These are phyloP conservation scores for Catharus fuscescens DNA, from an alignment of 2,113 vertebrate species.

Conservation along the genomic window DNA sequence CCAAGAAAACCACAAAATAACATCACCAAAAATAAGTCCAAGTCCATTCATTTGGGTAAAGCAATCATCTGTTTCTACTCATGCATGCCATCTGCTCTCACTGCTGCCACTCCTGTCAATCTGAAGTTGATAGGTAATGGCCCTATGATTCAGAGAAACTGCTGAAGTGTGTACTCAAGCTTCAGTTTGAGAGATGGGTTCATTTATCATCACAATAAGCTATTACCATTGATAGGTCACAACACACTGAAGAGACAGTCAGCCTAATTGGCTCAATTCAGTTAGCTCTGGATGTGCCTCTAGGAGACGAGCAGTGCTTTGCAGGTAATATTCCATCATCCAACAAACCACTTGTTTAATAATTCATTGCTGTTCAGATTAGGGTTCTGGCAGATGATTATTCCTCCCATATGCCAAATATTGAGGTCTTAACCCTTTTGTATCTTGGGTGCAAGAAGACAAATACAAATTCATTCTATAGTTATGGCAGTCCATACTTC, in stretches of 20 bases:
- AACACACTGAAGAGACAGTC: slow-evolving; percentile 82
- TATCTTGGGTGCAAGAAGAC: neutral
- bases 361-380: slow-evolving; percentile 72
- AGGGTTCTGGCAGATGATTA: slow-evolving; percentile 38
- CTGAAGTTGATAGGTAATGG: slow-evolving; percentile 78
- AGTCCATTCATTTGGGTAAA: slow-evolving; percentile 77
- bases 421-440: slow-evolving; percentile 9
- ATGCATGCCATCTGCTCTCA: slow-evolving; percentile 65
- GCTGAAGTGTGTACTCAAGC: slow-evolving; percentile 77
- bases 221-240: slow-evolving; percentile 84
- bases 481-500: neutral
- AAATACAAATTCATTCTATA: neutral
- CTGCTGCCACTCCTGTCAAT: slow-evolving; percentile 71
- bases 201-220: slow-evolving; percentile 90
- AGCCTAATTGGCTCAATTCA: slow-evolving; percentile 82
- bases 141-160: slow-evolving; percentile 76
- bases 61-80: slow-evolving; percentile 75
- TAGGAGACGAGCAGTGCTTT: slow-evolving; percentile 68
- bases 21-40: slow-evolving; percentile 59
- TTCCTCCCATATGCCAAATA: slow-evolving; percentile 48
- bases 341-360: slow-evolving; percentile 74
- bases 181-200: slow-evolving; percentile 82
- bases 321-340: slow-evolving; percentile 78
- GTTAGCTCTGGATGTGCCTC: slow-evolving; percentile 71
- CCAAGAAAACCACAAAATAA: neutral